phyloP scores from a whole-genome alignment of 2,113 vertebrate species.

The Austrofundulus limnaeus region DNA sequence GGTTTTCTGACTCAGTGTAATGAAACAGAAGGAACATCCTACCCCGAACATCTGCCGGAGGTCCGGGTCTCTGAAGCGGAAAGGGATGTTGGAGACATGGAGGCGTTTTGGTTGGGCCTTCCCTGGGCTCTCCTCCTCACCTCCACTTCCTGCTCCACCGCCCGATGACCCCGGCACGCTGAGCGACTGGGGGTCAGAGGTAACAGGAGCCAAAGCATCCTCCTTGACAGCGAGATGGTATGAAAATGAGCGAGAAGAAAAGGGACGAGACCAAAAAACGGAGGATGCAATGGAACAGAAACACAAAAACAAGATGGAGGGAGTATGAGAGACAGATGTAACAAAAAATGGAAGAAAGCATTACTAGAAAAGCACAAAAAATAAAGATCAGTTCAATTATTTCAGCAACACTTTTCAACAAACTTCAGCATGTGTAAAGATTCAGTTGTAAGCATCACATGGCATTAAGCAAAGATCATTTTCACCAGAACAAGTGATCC shows the following conservation, averaged over 20 bases:
- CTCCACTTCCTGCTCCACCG: slow-evolving; percentile 70
- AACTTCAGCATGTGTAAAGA: slow-evolving; percentile 21
- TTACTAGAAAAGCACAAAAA: slow-evolving; percentile 50
- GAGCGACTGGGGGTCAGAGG: slow-evolving; percentile 78
- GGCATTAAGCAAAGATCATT: slow-evolving; percentile 56
- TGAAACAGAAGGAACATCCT: slow-evolving; percentile 11
- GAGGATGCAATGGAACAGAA: slow-evolving; percentile 33
- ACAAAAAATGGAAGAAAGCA: slow-evolving; percentile 37
- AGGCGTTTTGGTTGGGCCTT: slow-evolving; percentile 83
- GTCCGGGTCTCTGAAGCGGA: slow-evolving; percentile 83
- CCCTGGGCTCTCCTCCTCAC: slow-evolving; percentile 76
- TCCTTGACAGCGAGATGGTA: slow-evolving; percentile 66
- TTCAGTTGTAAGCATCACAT: slow-evolving; percentile 35
- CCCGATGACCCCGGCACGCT: slow-evolving; percentile 68
- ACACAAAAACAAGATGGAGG: slow-evolving; percentile 38
- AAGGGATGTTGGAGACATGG: slow-evolving; percentile 84
- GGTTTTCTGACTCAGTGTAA: not conserved
- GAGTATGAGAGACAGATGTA: slow-evolving; percentile 31
- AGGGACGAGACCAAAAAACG: slow-evolving; percentile 9
- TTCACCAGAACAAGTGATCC: slow-evolving; percentile 70
- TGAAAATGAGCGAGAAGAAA: slow-evolving; percentile 18
- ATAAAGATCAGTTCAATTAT: slow-evolving; percentile 33
- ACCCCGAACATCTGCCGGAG: slow-evolving; percentile 87
- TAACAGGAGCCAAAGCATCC: slow-evolving; percentile 70
- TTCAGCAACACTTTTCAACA: slow-evolving; percentile 20